phyloP scores from a whole-genome alignment of 2,797 vertebrate species.

The Gymnothorax javanicus region DNA sequence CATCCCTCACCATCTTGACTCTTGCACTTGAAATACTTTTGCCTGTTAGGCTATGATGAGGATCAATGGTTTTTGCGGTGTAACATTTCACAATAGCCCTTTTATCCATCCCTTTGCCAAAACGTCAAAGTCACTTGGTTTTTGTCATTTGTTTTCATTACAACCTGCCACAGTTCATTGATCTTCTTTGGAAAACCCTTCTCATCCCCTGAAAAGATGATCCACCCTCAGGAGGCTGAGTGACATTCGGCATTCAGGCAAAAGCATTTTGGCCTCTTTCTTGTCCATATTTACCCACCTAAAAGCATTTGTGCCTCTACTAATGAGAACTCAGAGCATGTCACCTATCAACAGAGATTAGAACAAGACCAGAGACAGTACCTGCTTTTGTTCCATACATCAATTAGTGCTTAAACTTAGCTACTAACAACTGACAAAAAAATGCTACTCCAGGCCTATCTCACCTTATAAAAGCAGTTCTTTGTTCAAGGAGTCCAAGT shows the following conservation, averaged over 20 bases:
- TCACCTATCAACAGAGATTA: constrained; percentile 11
- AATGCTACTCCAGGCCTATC: not conserved
- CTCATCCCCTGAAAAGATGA: not conserved
- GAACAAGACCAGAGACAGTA: constrained; percentile 27
- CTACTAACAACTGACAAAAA: constrained; percentile 12
- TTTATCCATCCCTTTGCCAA: not conserved
- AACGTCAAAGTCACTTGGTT: not conserved
- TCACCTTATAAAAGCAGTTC: constrained; percentile 25
- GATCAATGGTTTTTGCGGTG: not conserved
- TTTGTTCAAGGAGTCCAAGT: constrained; percentile 11
- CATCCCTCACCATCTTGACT: not conserved
- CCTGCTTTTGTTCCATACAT: constrained; percentile 16
- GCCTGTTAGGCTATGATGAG: not conserved
- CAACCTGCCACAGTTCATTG: constrained; percentile 1
- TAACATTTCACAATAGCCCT: not conserved
- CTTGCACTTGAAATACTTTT: not conserved
- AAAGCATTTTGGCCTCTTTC: not conserved
- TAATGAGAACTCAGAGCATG: constrained; percentile 9
- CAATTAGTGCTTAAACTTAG: constrained; percentile 25
- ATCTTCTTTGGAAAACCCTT: not conserved
- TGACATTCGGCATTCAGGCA: constrained; percentile 19
- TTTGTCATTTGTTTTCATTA: not conserved
- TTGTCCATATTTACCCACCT: not conserved
- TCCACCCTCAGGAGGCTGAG: not conserved
- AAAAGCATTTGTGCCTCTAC: constrained; percentile 17